These are phyloP conservation scores for Oreochromis aureus DNA, from an alignment of 2,113 vertebrate species.

Conservation along the genomic window DNA sequence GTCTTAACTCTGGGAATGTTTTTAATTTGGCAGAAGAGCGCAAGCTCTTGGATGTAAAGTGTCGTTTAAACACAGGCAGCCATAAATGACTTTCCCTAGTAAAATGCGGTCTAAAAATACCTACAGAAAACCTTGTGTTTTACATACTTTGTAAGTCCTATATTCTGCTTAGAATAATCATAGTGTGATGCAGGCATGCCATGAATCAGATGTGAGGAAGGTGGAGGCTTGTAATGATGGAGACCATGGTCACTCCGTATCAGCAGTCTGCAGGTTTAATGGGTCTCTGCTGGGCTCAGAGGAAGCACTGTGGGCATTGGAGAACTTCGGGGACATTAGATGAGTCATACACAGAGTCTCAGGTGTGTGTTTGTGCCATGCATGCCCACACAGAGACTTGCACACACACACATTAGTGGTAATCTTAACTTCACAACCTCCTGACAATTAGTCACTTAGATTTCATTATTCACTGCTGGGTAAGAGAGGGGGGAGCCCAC, in stretches of 20 bases:
- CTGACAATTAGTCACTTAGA: conserved; percentile 44
- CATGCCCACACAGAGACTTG: background rate
- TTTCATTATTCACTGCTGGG: conserved; percentile 49
- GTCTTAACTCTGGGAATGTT: background rate
- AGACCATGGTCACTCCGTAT: background rate
- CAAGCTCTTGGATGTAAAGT: background rate
- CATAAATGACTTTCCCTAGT: background rate
- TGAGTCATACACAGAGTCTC: conserved; percentile 25
- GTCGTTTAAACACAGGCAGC: background rate
- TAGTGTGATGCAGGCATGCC: background rate
- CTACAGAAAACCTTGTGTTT: background rate
- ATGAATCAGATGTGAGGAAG: background rate
- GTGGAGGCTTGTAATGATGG: background rate
- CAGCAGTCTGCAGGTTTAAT: background rate
- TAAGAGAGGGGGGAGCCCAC: conserved; percentile 20
- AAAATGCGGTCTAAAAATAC: background rate
- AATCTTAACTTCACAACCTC: conserved; percentile 15
- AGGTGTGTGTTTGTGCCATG: background rate
- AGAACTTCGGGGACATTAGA: conserved; percentile 20
- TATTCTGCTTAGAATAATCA: background rate
- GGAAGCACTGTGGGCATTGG: background rate
- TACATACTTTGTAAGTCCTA: background rate
- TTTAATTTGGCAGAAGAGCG: background rate
- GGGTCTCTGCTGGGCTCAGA: conserved; percentile 1
- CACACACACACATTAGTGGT: background rate